phyloP scores from a whole-genome alignment of 2,888 invertebrate species.

The Acanthosoma haemorrhoidale region DNA sequence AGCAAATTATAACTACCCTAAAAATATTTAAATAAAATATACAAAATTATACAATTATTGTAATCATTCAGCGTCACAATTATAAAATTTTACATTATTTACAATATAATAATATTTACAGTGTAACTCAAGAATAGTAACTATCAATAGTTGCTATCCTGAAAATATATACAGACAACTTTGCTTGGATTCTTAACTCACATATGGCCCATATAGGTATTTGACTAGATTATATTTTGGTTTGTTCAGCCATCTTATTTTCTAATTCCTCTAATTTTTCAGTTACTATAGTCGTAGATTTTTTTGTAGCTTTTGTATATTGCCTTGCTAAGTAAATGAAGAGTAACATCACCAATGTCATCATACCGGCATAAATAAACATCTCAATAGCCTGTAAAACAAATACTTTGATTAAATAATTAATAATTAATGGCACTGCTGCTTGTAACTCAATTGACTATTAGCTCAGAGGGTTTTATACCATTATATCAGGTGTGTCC shows the following conservation, averaged over 20 bases:
- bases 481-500: too few species aligned
- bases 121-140: too few species aligned
- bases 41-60: not conserved
- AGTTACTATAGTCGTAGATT: not conserved
- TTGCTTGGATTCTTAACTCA: not conserved
- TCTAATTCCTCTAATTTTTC: not conserved
- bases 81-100: not conserved
- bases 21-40: not conserved
- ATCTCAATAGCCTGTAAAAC: slow-evolving; percentile 5
- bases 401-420: not conserved
- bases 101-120: too few species aligned
- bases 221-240: not conserved
- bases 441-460: not conserved
- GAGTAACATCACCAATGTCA: slow-evolving; percentile 7
- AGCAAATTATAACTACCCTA: not conserved
- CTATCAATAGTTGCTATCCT: too few species aligned
- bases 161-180: too few species aligned
- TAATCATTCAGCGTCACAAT: too few species aligned
- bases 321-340: slow-evolving; percentile 2
- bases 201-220: not conserved
- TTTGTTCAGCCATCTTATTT: not conserved
- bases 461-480: too few species aligned
- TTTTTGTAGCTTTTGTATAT: not conserved
- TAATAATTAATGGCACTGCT: not conserved
- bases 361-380: slow-evolving; percentile 12